Percentiles rank a stretch among this genome's conserved stretches.
phyloP scores from a whole-genome alignment of 2,888 invertebrate genomes.

The Synergus umbraculus region DNA sequence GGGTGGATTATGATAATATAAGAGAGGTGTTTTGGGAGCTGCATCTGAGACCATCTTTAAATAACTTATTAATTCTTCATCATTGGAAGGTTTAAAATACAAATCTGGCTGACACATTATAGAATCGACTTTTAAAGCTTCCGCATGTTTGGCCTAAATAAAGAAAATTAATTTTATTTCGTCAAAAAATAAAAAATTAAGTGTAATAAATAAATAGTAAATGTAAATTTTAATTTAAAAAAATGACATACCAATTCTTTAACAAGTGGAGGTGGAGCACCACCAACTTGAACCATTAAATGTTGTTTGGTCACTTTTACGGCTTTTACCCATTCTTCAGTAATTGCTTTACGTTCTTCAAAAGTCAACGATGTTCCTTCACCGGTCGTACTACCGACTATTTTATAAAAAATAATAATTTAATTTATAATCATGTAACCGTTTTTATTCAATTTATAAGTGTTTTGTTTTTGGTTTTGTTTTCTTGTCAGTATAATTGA shows the following conservation, averaged over 20 bases:
- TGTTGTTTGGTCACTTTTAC: slow-evolving; percentile 79
- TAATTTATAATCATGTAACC: background rate
- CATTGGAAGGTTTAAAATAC: slow-evolving; percentile 84
- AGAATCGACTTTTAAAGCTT: slow-evolving; percentile 82
- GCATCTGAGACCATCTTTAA: slow-evolving; percentile 83
- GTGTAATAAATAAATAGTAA: background rate
- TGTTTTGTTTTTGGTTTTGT: no score
- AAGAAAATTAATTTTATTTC: background rate
- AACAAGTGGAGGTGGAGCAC: slow-evolving; percentile 83
- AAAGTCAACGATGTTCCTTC: slow-evolving; percentile 85
- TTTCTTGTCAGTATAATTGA: background rate
- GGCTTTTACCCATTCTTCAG: slow-evolving; percentile 82
- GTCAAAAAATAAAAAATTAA: background rate
- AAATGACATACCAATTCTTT: slow-evolving; percentile 79
- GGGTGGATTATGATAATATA: slow-evolving; percentile 90
- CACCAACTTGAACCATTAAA: slow-evolving; percentile 87
- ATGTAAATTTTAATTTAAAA: no score
- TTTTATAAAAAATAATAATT: background rate
- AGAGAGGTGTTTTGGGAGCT: slow-evolving; percentile 87
- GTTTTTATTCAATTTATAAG: no score
- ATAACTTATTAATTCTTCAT: slow-evolving; percentile 83
- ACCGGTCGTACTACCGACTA: slow-evolving; percentile 89
- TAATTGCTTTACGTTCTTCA: slow-evolving; percentile 82
- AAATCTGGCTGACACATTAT: slow-evolving; percentile 87
- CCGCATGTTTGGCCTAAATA: slow-evolving; percentile 84